These are phyloP conservation scores for Hermodice carunculata DNA, from an alignment of 2,888 invertebrate genomes.

Conservation along the genomic window DNA sequence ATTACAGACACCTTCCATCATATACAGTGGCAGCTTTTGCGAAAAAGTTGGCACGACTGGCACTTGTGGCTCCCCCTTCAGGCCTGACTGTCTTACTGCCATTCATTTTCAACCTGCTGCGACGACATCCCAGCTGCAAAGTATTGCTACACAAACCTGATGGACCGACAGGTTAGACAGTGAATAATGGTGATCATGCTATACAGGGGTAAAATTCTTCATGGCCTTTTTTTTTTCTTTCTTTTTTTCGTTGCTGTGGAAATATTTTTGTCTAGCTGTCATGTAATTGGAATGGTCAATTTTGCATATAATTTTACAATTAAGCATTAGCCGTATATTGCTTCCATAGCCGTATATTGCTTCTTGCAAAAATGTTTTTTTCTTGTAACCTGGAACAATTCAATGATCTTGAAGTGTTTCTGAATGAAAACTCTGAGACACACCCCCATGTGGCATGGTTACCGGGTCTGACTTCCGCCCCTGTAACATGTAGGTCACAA, in stretches of 20 bases:
- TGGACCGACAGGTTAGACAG: slow-evolving; percentile 37
- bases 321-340: background rate
- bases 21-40: slow-evolving; percentile 92
- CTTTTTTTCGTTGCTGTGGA: background rate
- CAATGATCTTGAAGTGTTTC: no score
- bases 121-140: slow-evolving; percentile 79
- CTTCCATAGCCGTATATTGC: no score
- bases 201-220: background rate
- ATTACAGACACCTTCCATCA: slow-evolving; percentile 86
- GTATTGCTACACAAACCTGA: slow-evolving; percentile 56
- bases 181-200: background rate
- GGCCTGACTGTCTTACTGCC: slow-evolving; percentile 57
- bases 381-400: no score
- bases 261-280: no score
- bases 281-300: no score
- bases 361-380: no score
- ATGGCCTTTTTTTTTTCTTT: background rate
- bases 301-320: background rate
- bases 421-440: no score
- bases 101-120: slow-evolving; percentile 87
- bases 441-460: no score
- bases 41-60: slow-evolving; percentile 87
- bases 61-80: slow-evolving; percentile 82
- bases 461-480: no score
- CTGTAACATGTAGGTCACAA: no score